Evolutionary conservation across 2,113 vertebrate genomes (phyloP), one percentile per base, ranked within the genome.

Genomic region (Stigmatopora argus): DNA sequence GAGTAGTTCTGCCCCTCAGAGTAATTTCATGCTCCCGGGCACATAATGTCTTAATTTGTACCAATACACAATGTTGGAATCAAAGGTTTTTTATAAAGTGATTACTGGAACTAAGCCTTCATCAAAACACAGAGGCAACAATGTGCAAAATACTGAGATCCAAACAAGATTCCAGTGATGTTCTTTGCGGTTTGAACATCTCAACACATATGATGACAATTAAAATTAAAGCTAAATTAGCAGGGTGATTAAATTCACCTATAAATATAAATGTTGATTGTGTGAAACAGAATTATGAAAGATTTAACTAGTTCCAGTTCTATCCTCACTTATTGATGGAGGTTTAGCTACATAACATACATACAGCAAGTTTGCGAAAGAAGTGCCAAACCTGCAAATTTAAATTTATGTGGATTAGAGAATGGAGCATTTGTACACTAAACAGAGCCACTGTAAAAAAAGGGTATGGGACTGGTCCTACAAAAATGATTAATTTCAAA

Each of bases 341-440:
- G 65, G 52, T 77, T 84, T 67, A 72, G 68, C 62, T 65, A 67
- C 70, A 66, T 68, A 66, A 70, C 65, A 61, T 47, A 10, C 64
- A 66, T 57, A 38, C n/a, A 69, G 68, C n/a, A 51, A 75, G 58
- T 72, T 62, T 46, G 15, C 52, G 57, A 75, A 18, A 53, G 47
- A 45, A 52, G 23, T 83, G 78, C 81, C 83, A 85, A 61, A 65
- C 45, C 65, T 74, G 69, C 80, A 78, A 85, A 78, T 75, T 69
- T 48, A 21, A 58, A 63, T 85, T 78, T 80, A 81, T 82, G 60
- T 73, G 59, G 57, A 65, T 72, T 67, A 61, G 52, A 72, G 69
- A 76, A 71, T 70, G 72, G 70, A 63, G 69, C 66, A 66, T 74
- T 73, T 67, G 66, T 64, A 65, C 51, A 73, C 73, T 56, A 65